These are phyloP conservation scores for Monopterus albus DNA, from an alignment of 2,113 vertebrate genomes.

Conservation along the genomic window DNA sequence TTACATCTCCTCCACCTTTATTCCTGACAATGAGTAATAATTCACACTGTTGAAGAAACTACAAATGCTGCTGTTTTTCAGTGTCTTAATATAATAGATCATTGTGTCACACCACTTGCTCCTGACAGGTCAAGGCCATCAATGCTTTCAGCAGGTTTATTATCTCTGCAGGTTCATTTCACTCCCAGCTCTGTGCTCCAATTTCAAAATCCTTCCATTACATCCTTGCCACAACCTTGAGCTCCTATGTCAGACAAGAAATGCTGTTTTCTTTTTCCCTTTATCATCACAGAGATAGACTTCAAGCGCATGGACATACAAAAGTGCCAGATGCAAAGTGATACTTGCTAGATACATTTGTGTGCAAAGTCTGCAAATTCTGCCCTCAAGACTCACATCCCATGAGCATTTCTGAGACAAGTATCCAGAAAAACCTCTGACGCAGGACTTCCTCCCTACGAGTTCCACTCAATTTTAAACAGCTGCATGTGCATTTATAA, in stretches of 20 bases:
- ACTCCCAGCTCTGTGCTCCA: not conserved
- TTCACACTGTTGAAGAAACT: too few species aligned
- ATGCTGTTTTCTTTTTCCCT: not conserved
- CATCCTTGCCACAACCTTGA: slow-evolving; percentile 1
- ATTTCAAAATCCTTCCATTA: slow-evolving; percentile 46
- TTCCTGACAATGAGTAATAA: too few species aligned
- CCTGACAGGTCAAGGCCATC: not conserved
- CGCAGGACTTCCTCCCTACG: too few species aligned
- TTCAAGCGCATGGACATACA: not conserved
- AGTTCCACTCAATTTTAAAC: too few species aligned
- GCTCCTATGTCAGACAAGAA: slow-evolving; percentile 7
- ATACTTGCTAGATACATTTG: not conserved
- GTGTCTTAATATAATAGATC: too few species aligned
- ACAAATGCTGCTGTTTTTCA: too few species aligned
- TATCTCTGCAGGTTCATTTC: not conserved
- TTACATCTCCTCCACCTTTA: too few species aligned
- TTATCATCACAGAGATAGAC: not conserved
- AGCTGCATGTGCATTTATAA: too few species aligned
- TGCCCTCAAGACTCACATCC: not conserved
- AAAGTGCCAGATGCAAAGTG: not conserved
- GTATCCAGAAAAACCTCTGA: not conserved
- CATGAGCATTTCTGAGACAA: not conserved
- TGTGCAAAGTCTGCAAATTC: not conserved
- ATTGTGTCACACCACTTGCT: not conserved
- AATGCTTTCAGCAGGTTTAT: not conserved